Evolutionary conservation across 2,888 invertebrate genomes (phyloP).

Genomic region (Mantis religiosa): DNA sequence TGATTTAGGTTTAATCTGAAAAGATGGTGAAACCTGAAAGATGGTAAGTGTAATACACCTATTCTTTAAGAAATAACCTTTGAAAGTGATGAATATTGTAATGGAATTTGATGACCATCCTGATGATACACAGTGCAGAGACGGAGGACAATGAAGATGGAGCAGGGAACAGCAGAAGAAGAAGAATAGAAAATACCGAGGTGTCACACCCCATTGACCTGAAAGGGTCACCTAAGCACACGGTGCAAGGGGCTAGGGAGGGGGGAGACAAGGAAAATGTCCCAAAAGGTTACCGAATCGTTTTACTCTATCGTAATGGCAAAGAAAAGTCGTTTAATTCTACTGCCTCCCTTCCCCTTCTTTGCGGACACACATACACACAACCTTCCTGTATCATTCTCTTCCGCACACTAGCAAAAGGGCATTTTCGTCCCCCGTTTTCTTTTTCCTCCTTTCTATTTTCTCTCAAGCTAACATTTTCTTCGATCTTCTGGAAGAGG

Average conservation of each 20-base stretch:
- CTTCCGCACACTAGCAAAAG: not conserved
- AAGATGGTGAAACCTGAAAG: too few relatives aligned
- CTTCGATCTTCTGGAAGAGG: slow-evolving; percentile 10
- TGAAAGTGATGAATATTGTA: not conserved
- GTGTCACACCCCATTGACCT: slow-evolving; percentile 31
- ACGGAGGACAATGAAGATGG: not conserved
- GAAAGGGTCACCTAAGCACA: slow-evolving; percentile 23
- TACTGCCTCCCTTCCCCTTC: slow-evolving; percentile 1
- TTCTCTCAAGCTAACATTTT: not conserved
- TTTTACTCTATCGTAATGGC: slow-evolving; percentile 24
- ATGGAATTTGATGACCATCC: not conserved
- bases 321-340: slow-evolving; percentile 23
- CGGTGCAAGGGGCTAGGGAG: not conserved
- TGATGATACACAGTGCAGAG: not conserved
- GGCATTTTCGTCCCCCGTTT: not conserved
- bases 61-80: not conserved
- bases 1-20: too few relatives aligned
- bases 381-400: slow-evolving; percentile 2
- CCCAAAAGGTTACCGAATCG: slow-evolving; percentile 28
- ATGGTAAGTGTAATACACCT: too few relatives aligned
- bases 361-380: not conserved
- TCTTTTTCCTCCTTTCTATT: not conserved
- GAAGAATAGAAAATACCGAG: slow-evolving; percentile 5
- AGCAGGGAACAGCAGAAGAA: slow-evolving; percentile 3
- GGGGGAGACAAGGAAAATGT: slow-evolving; percentile 1